Evolutionary conservation across 53 echinoderm and acorn worm species (phyloP).

Genomic region (Mesocentrotus franciscanus): DNA sequence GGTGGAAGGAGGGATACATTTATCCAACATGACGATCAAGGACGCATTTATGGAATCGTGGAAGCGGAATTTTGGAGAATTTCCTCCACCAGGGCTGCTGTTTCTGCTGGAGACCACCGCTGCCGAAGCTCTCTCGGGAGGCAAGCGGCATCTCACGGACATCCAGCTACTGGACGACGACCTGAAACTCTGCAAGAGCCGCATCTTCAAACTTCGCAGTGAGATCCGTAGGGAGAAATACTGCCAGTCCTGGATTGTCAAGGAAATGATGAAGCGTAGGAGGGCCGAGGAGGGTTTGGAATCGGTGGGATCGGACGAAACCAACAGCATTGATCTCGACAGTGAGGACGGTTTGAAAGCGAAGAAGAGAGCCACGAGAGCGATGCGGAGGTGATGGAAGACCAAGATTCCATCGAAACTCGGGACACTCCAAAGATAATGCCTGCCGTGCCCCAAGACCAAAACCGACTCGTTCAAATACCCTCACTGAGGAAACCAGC

Average conservation of each 20-base stretch:
- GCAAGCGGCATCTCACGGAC: constrained; percentile 55
- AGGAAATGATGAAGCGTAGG: not conserved
- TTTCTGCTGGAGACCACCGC: constrained; percentile 49
- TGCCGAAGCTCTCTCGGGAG: constrained; percentile 31
- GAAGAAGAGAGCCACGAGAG: not conserved
- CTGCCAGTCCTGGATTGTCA: constrained; percentile 58
- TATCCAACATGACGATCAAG: constrained; percentile 58
- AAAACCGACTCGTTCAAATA: not conserved
- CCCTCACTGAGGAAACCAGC: not conserved
- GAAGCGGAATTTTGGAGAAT: constrained; percentile 63
- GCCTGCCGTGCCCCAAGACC: constrained; percentile 24
- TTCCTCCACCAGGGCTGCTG: constrained; percentile 60
- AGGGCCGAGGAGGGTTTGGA: constrained; percentile 56
- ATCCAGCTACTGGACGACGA: constrained; percentile 58
- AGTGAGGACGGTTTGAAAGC: constrained; percentile 53
- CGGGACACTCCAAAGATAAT: not conserved
- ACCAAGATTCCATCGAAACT: not conserved
- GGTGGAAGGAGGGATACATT: not conserved
- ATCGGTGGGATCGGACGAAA: constrained; percentile 42
- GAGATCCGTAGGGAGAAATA: constrained; percentile 58
- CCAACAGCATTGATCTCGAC: constrained; percentile 62
- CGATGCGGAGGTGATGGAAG: constrained; percentile 19
- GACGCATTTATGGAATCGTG: constrained; percentile 57
- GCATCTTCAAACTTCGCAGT: constrained; percentile 58
- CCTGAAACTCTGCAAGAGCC: constrained; percentile 51